These are phyloP conservation scores for Eubasilissa regina DNA, from an alignment of 1,140 invertebrate genomes.

Conservation along the genomic window DNA sequence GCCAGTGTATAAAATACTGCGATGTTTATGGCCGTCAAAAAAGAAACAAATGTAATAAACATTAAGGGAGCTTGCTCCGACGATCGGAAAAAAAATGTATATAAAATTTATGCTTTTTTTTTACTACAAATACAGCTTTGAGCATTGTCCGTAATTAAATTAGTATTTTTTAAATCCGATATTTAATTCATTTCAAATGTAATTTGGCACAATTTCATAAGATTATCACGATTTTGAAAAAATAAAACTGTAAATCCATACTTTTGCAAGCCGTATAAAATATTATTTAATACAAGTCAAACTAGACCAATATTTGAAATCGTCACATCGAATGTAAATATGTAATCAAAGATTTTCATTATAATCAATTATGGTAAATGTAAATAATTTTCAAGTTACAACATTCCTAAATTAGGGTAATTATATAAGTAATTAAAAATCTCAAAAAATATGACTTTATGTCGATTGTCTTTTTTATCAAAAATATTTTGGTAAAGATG, in stretches of 20 bases:
- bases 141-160: constrained; percentile 7
- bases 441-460: background rate
- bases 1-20: too few relatives aligned
- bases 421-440: too few relatives aligned
- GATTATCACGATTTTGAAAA: constrained; percentile 5
- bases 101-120: constrained; percentile 7
- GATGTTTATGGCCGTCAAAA: too few relatives aligned
- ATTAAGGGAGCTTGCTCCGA: too few relatives aligned
- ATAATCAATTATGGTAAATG: background rate
- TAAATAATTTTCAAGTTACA: constrained; percentile 8
- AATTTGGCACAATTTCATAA: constrained; percentile 33
- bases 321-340: too few relatives aligned
- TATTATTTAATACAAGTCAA: too few relatives aligned
- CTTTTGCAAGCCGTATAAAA: too few relatives aligned
- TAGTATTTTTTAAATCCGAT: background rate
- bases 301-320: too few relatives aligned
- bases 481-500: constrained; percentile 8
- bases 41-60: too few relatives aligned
- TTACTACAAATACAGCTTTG: background rate
- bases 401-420: background rate
- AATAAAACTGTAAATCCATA: background rate
- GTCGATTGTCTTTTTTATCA: constrained; percentile 15
- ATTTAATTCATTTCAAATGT: constrained; percentile 17
- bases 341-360: too few relatives aligned
- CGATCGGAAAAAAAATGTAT: too few relatives aligned